Evolutionary conservation across 2,797 vertebrate species (phyloP).

Genomic region (Intellagama lesueurii): DNA sequence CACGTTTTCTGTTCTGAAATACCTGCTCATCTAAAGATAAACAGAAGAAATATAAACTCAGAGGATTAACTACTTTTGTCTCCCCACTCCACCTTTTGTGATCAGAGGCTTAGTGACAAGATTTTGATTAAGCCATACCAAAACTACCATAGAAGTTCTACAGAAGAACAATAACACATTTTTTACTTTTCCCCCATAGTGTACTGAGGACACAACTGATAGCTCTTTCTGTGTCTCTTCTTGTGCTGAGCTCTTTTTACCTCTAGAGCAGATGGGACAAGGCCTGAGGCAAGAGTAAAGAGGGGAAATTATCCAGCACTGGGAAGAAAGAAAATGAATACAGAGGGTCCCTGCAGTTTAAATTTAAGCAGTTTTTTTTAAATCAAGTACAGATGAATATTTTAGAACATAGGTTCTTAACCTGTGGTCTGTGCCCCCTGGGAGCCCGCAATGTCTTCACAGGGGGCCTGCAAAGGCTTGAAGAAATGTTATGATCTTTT

Average conservation of each 20-base stretch:
- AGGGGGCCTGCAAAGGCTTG: too few species aligned
- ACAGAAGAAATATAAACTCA: neutral
- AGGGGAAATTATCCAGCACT: slow-evolving; percentile 6
- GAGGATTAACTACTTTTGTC: neutral
- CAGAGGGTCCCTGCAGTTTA: neutral
- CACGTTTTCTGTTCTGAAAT: neutral
- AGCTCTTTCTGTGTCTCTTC: slow-evolving; percentile 17
- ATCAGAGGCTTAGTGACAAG: neutral
- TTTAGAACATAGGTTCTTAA: too few species aligned
- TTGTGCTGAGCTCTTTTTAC: neutral
- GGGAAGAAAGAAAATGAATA: neutral
- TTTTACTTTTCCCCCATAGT: neutral
- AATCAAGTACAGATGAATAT: neutral
- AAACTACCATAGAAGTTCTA: neutral
- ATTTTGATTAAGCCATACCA: slow-evolving; percentile 22
- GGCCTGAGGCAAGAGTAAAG: slow-evolving; percentile 30
- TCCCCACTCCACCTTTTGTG: neutral
- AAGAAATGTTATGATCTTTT: too few species aligned
- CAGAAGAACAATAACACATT: neutral
- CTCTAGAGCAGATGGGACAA: slow-evolving; percentile 5
- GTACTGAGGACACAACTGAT: neutral
- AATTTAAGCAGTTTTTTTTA: neutral
- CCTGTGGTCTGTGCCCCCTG: too few species aligned
- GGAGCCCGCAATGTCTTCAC: too few species aligned
- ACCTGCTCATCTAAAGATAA: neutral